Evolutionary conservation across 2,888 invertebrate genomes (phyloP).

Genomic region (Tortrix viridana): DNA sequence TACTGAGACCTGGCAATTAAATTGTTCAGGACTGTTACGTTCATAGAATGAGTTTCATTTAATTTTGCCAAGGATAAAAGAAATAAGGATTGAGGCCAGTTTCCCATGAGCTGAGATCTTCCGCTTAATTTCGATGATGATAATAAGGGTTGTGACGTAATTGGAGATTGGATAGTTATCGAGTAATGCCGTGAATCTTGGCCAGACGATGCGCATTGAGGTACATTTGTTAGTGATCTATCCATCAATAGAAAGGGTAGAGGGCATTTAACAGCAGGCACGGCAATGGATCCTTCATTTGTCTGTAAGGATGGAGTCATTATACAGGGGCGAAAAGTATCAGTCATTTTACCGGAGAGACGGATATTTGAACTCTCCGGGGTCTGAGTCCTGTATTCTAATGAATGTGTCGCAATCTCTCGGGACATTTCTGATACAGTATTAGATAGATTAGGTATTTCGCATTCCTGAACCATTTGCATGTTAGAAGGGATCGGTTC

Average conservation of each 20-base stretch:
- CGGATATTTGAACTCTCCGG: not conserved
- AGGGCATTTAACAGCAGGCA: constrained; percentile 3
- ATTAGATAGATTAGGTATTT: not conserved
- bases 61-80: constrained; percentile 65
- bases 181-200: constrained; percentile 13
- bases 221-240: constrained; percentile 15
- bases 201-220: too few relatives aligned
- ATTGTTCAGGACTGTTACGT: constrained; percentile 47
- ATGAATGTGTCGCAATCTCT: constrained; percentile 28
- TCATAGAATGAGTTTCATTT: constrained; percentile 57
- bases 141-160: constrained; percentile 44
- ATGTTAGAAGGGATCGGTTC: constrained; percentile 29
- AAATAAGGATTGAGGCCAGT: constrained; percentile 64
- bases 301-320: not conserved
- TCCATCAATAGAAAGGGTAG: constrained; percentile 26
- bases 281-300: constrained; percentile 10
- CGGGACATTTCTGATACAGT: constrained; percentile 12
- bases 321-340: not conserved
- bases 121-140: constrained; percentile 48
- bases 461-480: constrained; percentile 4
- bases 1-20: constrained; percentile 40
- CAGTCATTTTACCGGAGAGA: not conserved
- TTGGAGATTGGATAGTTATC: constrained; percentile 39
- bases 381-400: constrained; percentile 10
- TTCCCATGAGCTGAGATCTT: constrained; percentile 38